Evolutionary conservation across 2,113 vertebrate species (phyloP), one percentile per base, ranked within the genome.

Genomic region (Nothoprocta pentlandii): DNA sequence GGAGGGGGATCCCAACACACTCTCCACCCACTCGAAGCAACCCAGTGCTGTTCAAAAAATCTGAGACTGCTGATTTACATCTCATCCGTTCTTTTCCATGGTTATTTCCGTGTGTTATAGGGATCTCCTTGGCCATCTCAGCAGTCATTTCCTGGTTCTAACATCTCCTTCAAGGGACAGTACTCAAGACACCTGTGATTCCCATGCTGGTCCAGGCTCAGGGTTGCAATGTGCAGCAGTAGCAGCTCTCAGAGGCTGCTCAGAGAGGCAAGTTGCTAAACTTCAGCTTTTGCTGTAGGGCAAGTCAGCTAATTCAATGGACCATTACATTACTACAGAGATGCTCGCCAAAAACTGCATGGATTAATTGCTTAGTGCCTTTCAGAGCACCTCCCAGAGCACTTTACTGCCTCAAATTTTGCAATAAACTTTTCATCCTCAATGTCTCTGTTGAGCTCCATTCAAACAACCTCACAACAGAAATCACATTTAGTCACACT

Each of bases 281-380:
- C 51, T 54, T 82, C 76, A 85, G 64, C 79, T 89, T 81, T 85
- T 83, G 85, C 26, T 84, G 28, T 66, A 69, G 6, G 3, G 54
- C 21, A 87, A 85, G 91, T 34, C 68, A 39, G 56, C 74, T 83
- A 80, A 91, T 78, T 91, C 87, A 68, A 61, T 30, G 79, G 59
- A 64, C 92, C 87, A 71, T 88, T 87, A 87, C 54, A 74, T 71
- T 46, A 13, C 58, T 76, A 64, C 46, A 71, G 0, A 64, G 39
- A 23, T 23, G 28, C 32, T 64, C 87, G 77, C 80, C 73, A 83
- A 77, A 83, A 58, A 64, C 76, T 71, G 85, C 71, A 42, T 76
- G 62, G 61, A 77, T 86, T 88, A 83, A 90, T 88, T 85, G 85
- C 54, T 74, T 41, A 21, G 36, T 74, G 71, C 49, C 41, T 85